These are phyloP conservation scores for Rhyacophila evoluta DNA, from an alignment of 2,888 invertebrate species.

Conservation along the genomic window DNA sequence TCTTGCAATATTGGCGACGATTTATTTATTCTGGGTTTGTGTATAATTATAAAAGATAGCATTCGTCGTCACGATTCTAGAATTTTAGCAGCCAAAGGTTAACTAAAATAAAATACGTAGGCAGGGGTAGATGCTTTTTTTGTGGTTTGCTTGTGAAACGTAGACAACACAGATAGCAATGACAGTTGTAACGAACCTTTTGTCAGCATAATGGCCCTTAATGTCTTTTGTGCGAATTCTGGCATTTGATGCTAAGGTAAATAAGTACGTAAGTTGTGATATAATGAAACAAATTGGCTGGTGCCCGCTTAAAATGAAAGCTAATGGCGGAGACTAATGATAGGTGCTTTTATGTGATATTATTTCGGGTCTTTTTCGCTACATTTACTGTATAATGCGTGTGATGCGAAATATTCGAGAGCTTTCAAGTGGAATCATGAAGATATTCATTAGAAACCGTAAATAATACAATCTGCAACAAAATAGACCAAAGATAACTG, in stretches of 20 bases:
- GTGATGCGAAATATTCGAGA: background rate
- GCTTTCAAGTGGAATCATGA: background rate
- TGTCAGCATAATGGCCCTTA: constrained; percentile 1
- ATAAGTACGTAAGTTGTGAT: background rate
- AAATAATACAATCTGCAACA: no score
- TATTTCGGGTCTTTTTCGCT: background rate
- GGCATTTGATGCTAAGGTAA: constrained; percentile 1
- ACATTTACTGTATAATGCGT: background rate
- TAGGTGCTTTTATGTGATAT: background rate
- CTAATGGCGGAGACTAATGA: background rate
- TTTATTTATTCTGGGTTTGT: no score
- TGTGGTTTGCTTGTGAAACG: background rate
- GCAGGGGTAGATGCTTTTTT: no score
- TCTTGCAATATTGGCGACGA: no score
- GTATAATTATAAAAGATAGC: no score
- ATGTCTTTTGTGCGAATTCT: constrained; percentile 19
- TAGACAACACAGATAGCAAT: background rate
- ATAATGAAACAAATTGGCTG: constrained; percentile 22
- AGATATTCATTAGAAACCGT: no score
- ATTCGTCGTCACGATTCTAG: no score
- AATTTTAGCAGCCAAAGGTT: no score
- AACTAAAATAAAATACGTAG: no score
- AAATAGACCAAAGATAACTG: no score
- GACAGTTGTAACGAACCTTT: constrained; percentile 17
- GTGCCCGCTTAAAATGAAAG: constrained; percentile 9